Base-by-base conservation (phyloP, 2,797 vertebrate genomes). In the Oryzias dopingdopingensis region DNA sequence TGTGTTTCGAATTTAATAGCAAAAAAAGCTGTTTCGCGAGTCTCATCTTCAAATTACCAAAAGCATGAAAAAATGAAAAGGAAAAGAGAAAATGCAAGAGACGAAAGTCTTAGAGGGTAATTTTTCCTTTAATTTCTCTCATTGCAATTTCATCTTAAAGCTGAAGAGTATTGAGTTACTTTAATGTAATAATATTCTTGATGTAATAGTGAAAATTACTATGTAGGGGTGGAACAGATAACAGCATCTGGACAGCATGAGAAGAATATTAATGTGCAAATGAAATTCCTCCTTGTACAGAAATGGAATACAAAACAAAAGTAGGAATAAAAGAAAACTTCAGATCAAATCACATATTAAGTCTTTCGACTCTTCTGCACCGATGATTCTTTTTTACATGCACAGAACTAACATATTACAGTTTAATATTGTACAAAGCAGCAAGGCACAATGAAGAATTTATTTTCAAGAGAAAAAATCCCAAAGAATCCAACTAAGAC, bases 221-320 rank as follows among this genome's bases (percentile, higher is more conserved):
- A 47, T 51, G 40, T 37, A 49, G 4, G 13, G 13, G 24, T 32
- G 32, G 49, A 60, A 44, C 14, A 59, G 29, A 67, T 56, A 18
- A 62, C 41, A 50, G 18, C 24, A 53, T 54, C 41, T 64, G 41
- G 13, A 29, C 55, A 65, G 18, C n/a, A 50, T 45, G 46, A 57
- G 65, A 56, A 64, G 12, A 62, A 48, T 57, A 49, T 32, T 47
- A 48, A 32, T 59, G 54, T 32, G 32, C 16, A 56, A 74, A 68
- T 64, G 2, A 63, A 53, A 59, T 52, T 41, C 62, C 5, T 58
- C 4, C 51, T 51, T 57, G 14, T 14, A 43, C 40, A 51, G 24
- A 17, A 53, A 50, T 16, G 15, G 22, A 61, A 60, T 56, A 2
- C 23, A 46, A 69, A 70, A n/a, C 20, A 1, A n/a, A 37, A 12